These are phyloP conservation scores for Montipora capricornis DNA, from an alignment of 64 coral and sea anemone species.

Conservation along the genomic window DNA sequence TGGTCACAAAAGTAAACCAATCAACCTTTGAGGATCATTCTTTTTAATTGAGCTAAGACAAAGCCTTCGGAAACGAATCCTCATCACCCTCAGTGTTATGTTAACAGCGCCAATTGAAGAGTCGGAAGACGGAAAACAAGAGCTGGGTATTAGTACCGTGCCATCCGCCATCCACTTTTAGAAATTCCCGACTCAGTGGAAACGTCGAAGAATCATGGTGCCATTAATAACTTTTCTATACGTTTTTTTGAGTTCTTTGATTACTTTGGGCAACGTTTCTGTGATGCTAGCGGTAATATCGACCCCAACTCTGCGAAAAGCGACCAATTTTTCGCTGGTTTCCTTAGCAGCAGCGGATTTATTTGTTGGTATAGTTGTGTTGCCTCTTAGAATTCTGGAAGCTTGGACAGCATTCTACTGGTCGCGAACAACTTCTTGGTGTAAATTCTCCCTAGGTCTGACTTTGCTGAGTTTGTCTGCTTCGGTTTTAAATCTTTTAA, in stretches of 20 bases:
- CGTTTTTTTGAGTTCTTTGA: constrained; percentile 41
- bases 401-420: constrained; percentile 28
- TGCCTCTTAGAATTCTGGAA: constrained; percentile 62
- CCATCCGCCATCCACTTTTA: too few relatives aligned
- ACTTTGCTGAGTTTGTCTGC: constrained; percentile 80
- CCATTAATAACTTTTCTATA: constrained; percentile 27
- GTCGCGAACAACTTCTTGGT: constrained; percentile 58
- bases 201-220: neutral
- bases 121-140: too few relatives aligned
- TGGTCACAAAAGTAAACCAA: too few relatives aligned
- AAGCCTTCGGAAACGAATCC: too few relatives aligned
- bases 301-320: constrained; percentile 52
- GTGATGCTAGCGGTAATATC: constrained; percentile 58
- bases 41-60: too few relatives aligned
- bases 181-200: too few relatives aligned
- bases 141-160: too few relatives aligned
- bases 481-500: constrained; percentile 64
- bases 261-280: constrained; percentile 57
- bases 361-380: constrained; percentile 46
- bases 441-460: constrained; percentile 51
- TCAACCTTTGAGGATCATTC: too few relatives aligned
- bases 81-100: too few relatives aligned
- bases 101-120: too few relatives aligned
- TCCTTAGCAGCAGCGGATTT: constrained; percentile 66
- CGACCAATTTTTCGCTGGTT: constrained; percentile 65